These are phyloP conservation scores for cattle (Bos taurus) DNA, from an alignment of 2,113 vertebrate genomes.

Conservation along the genomic window DNA sequence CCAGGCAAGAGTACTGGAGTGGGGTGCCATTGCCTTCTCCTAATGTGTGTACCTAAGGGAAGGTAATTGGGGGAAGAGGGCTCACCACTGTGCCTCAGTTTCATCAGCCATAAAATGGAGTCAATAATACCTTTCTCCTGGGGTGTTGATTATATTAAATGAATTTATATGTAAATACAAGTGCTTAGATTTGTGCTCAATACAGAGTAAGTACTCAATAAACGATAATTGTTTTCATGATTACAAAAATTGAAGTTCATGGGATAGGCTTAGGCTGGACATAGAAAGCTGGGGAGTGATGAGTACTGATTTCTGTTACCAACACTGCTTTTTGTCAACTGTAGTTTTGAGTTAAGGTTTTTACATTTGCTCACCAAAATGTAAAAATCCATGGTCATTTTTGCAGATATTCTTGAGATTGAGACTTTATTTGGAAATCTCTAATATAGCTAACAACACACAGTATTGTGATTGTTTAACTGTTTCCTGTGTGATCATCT, in stretches of 20 bases:
- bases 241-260: neutral
- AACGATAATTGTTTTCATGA: neutral
- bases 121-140: neutral
- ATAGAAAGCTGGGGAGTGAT: neutral
- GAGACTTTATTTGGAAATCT: slow-evolving; percentile 16
- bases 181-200: neutral
- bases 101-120: neutral
- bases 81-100: neutral
- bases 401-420: neutral
- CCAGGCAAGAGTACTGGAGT: no score
- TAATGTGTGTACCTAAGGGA: neutral
- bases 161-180: neutral
- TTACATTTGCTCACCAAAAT: neutral
- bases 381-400: neutral
- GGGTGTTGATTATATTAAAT: neutral
- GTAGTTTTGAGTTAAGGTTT: neutral
- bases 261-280: neutral
- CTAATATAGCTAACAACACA: neutral
- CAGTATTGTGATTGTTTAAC: neutral
- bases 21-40: neutral
- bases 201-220: neutral
- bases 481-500: neutral
- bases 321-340: neutral
- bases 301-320: neutral
- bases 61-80: neutral